phyloP scores from a whole-genome alignment of 2,888 invertebrate species.

The Epirrhoe alternata region DNA sequence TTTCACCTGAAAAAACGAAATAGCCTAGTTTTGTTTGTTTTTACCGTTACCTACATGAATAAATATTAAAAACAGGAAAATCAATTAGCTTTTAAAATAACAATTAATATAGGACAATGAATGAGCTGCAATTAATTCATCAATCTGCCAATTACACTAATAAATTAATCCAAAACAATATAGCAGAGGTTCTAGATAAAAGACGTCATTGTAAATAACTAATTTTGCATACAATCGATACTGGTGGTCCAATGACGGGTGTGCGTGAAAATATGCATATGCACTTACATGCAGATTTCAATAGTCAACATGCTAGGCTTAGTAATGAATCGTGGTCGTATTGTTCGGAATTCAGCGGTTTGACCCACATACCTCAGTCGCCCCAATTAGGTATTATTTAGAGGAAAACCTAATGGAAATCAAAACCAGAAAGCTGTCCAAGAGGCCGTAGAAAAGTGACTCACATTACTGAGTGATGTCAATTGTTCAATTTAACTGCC shows the following conservation, averaged over 20 bases:
- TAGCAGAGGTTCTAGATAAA: slow-evolving; percentile 53
- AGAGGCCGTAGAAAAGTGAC: too few relatives aligned
- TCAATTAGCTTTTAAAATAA: neutral
- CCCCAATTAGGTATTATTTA: slow-evolving; percentile 2
- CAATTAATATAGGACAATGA: neutral
- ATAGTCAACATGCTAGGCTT: slow-evolving; percentile 7
- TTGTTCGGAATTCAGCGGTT: slow-evolving; percentile 26
- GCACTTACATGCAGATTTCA: slow-evolving; percentile 40
- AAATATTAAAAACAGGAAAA: too few relatives aligned
- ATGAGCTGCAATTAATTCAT: slow-evolving; percentile 10
- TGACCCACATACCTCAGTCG: slow-evolving; percentile 14
- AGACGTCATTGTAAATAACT: slow-evolving; percentile 45
- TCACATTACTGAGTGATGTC: too few relatives aligned
- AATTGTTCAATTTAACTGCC: too few relatives aligned
- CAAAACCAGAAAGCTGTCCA: too few relatives aligned
- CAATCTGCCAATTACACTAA: slow-evolving; percentile 11
- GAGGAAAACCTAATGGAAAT: neutral
- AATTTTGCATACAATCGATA: slow-evolving; percentile 73
- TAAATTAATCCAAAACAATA: slow-evolving; percentile 44
- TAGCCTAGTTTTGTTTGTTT: too few relatives aligned
- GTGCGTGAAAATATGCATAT: slow-evolving; percentile 72
- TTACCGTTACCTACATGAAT: too few relatives aligned
- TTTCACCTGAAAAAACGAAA: too few relatives aligned
- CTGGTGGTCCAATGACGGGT: slow-evolving; percentile 47
- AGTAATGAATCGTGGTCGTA: slow-evolving; percentile 8